Conservation (phyloP, 2,797 vertebrate species). For the Pogoniulus pusillus region DNA sequence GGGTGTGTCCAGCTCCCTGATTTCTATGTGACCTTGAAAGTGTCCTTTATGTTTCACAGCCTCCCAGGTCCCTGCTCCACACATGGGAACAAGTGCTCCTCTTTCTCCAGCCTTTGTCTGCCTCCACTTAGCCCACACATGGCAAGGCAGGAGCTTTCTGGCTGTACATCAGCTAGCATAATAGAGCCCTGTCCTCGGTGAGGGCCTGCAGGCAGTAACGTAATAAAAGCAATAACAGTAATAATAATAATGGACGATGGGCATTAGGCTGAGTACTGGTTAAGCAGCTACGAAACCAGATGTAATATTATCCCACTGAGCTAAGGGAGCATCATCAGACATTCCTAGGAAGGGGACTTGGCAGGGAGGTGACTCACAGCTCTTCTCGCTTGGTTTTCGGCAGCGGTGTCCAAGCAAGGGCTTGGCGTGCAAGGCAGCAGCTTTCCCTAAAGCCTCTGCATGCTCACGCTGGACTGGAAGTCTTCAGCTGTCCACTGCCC, state of each 20-base stretch:
- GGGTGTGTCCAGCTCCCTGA: neutral
- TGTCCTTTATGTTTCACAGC: neutral
- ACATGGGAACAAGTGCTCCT: neutral
- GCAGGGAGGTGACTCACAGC: neutral
- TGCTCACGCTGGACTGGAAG: accelerated
- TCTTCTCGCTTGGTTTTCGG: neutral
- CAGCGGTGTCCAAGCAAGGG: neutral
- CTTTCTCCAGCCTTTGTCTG: conserved; percentile 35
- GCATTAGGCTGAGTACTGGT: conserved; percentile 65
- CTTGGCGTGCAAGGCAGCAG: neutral
- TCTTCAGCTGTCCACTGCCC: neutral
- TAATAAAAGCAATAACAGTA: conserved; percentile 65
- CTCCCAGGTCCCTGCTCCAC: neutral
- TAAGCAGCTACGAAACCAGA: conserved; percentile 56
- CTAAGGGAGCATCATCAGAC: conserved; percentile 48
- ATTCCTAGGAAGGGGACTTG: conserved; percentile 50
- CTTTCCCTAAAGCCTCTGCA: neutral
- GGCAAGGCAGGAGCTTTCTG: conserved; percentile 30
- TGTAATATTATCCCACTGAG: conserved; percentile 51
- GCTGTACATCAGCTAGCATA: conserved; percentile 45
- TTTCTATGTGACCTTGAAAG: neutral
- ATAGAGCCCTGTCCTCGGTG: conserved; percentile 21
- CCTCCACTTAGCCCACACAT: conserved; percentile 17
- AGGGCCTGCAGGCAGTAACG: conserved; percentile 56
- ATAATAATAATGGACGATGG: conserved; percentile 67